Evolutionary conservation across 2,888 invertebrate species (phyloP), one percentile per base, ranked within the genome.

Genomic region (Pachliopta kotzebuea): DNA sequence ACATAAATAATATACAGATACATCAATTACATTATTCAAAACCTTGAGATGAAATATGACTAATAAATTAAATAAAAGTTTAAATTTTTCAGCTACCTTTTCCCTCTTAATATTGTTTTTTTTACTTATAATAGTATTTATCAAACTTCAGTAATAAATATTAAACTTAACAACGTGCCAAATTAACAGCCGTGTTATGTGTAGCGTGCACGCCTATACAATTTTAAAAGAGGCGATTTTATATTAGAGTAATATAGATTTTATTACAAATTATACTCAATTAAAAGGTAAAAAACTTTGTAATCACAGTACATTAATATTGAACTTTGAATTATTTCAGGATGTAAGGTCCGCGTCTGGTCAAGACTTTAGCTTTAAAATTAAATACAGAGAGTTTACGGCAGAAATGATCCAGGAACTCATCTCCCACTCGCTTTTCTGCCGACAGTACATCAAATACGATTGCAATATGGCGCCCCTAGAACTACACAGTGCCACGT

Each of bases 361-460:
- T 68, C 93, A 94, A 67, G 97, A 97, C 82, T 97, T 97, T 77
- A 96, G 95, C 69, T 95, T 97, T 78, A 95, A 94, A 72, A 96
- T 98, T 65, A 96, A 95, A 70, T 98, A 98, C 79, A 92, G 98
- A 42, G 97, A 98, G 78, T 98, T 98, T 81, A 95, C 95, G 0
- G 96, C 96, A 0, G 97, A 97, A 80, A 98, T 98, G 98, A 90
- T 98, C 18, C 97, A 97, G 79, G 97, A 97, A 75, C 88, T 98
- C 67, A 96, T 98, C 65, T 96, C 96, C 0, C 97, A 98, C 82
- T 97, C 97, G 0, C 89, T 97, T 57, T 96, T 96, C 81, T 98
- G 98, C 76, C 96, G 96, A 65, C 98, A 98, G 80, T 95, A 96
- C 76, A 96, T 98, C 65, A 96, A 96, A 76, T 98, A 97, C 76